These are phyloP conservation scores for Balaeniceps rex DNA, from an alignment of 2,113 vertebrate species.

Conservation along the genomic window DNA sequence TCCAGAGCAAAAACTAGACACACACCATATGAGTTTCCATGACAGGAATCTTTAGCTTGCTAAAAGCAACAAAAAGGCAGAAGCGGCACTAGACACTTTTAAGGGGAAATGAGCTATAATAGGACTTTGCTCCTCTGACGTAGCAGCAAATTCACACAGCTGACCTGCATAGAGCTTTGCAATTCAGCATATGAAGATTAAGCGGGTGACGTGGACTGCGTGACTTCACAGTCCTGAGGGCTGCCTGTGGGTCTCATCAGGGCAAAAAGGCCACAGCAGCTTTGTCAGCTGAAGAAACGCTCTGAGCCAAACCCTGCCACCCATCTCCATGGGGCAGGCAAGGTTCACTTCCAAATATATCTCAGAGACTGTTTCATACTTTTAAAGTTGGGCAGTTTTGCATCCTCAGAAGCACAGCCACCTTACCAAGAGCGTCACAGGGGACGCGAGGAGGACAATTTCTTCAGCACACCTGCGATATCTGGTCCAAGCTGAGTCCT, in stretches of 20 bases:
- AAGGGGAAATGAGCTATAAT: fast-evolving
- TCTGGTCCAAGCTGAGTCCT: neutral
- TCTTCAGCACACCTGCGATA: neutral
- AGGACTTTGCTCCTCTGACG: neutral
- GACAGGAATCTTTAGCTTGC: neutral
- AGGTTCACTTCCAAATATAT: fast-evolving
- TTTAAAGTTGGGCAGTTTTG: fast-evolving
- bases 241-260: neutral
- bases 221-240: neutral
- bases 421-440: neutral
- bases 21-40: fast-evolving
- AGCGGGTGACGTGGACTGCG: neutral
- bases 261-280: neutral
- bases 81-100: neutral
- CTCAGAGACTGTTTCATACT: fast-evolving
- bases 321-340: fast-evolving
- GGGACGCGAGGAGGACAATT: neutral
- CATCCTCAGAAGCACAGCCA: fast-evolving
- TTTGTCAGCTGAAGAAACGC: neutral
- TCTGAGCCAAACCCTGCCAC: neutral
- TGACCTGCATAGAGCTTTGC: neutral
- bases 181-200: fast-evolving
- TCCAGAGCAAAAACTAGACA: neutral
- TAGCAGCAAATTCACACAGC: neutral
- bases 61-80: neutral